phyloP scores from a whole-genome alignment of 2,797 vertebrate genomes.

The Dallia pectoralis region DNA sequence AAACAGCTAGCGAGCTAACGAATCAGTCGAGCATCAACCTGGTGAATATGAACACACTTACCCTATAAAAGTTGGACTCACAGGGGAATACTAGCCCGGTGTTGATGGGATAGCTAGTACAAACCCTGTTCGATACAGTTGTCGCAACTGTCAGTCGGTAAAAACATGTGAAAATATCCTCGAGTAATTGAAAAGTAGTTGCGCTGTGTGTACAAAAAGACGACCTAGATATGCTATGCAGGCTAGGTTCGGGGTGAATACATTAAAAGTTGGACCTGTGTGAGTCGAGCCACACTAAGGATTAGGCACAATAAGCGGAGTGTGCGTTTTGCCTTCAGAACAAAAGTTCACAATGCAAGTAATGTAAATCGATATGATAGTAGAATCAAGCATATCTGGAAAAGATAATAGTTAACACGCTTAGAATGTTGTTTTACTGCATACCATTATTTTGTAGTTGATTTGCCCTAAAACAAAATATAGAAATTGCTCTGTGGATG shows the following conservation, averaged over 20 bases:
- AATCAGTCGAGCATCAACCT: background rate
- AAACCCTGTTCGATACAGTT: slow-evolving; percentile 9
- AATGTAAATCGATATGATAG: too few species aligned
- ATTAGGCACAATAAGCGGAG: slow-evolving; percentile 8
- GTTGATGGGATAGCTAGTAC: slow-evolving; percentile 5
- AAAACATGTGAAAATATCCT: background rate
- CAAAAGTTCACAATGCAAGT: too few species aligned
- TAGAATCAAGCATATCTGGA: too few species aligned
- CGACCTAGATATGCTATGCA: slow-evolving; percentile 17
- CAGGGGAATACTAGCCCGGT: background rate
- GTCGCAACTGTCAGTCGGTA: background rate
- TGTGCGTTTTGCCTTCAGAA: too few species aligned
- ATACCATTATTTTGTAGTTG: too few species aligned
- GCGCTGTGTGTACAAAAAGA: slow-evolving; percentile 5
- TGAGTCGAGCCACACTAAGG: slow-evolving; percentile 9
- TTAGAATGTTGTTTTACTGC: too few species aligned
- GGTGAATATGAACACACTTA: slow-evolving; percentile 6
- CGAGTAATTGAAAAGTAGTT: background rate
- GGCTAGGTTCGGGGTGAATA: slow-evolving; percentile 44
- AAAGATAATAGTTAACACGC: too few species aligned
- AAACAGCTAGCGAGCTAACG: background rate
- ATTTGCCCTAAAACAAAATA: too few species aligned
- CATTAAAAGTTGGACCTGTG: slow-evolving; percentile 58
- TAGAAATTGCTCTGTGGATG: too few species aligned
- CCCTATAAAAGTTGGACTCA: slow-evolving; percentile 28